Evolutionary conservation across 2,888 invertebrate species (phyloP).

Genomic region (Lepidocyrtinus sp.): DNA sequence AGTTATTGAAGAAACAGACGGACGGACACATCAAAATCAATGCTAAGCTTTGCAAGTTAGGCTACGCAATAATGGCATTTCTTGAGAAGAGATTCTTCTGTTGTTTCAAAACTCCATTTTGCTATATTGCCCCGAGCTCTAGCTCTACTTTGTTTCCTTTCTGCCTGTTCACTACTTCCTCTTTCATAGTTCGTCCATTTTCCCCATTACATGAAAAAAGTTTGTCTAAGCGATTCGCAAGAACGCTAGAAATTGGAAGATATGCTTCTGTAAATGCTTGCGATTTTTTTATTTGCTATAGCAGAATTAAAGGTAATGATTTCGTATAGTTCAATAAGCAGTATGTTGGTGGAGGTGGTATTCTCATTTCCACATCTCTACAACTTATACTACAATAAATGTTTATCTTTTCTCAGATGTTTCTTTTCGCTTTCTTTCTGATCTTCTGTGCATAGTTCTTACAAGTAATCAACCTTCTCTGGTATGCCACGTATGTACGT

Average conservation of each 20-base stretch:
- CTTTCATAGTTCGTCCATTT: background rate
- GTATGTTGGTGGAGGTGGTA: background rate
- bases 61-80: too few species aligned
- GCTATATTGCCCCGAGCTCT: constrained; percentile 2
- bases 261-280: background rate
- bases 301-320: too few species aligned
- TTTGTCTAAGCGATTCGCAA: background rate
- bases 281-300: background rate
- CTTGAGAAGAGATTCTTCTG: background rate
- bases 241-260: background rate
- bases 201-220: background rate
- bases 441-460: background rate
- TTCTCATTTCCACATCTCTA: too few species aligned
- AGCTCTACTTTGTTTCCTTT: constrained; percentile 3
- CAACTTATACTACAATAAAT: too few species aligned
- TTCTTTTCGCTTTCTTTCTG: background rate
- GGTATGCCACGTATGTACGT: background rate
- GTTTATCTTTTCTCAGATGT: too few species aligned
- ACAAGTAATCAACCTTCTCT: background rate
- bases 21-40: too few species aligned
- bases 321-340: too few species aligned
- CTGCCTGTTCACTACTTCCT: background rate
- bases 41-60: too few species aligned
- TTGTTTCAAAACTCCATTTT: background rate
- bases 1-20: too few species aligned